Evolutionary conservation across 2,797 vertebrate genomes (phyloP), one percentile per base, ranked within the genome.

Genomic region (Macropodus opercularis): DNA sequence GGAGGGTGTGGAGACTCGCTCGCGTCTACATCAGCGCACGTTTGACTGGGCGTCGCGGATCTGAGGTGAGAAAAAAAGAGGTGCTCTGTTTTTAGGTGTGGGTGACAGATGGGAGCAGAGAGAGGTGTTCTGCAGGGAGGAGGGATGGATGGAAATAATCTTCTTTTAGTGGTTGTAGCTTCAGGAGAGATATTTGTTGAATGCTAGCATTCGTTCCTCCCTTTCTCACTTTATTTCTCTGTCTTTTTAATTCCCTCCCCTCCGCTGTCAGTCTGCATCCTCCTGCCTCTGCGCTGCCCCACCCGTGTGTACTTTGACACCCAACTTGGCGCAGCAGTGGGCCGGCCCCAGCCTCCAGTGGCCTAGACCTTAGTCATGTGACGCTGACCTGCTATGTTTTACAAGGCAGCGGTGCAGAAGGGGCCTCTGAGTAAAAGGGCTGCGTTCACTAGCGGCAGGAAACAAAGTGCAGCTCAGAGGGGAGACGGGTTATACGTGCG

Each of bases 341-440:
- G 63, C 46, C 35, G 27, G 55, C 42, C 67, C 61, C 65, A 39
- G 69, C 75, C 59, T 49, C 52, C 70, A 22, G 73, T 49, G 75
- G 85, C 79, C 77, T 81, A 79, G 82, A 86, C 81, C 87, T 77
- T 43, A 74, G 84, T 89, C 87, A 87, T 82, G 80, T 91, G 86
- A 88, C 48, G 19, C 79, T 81, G 86, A 88, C 85, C 88, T 75
- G 80, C 82, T 68, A 81, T 87, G 89, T 88, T 90, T 88, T 87
- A 90, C 88, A 87, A 87, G 86, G 77, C 78, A 75, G 79, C 75
- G 50, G 78, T 53, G 78, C 74, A 76, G 67, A 47, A 35, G 81
- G 75, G 81, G 77, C 75, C 83, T 80, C 85, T 11, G 50, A 79
- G 82, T 80, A 79, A 83, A 83, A 81, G 66, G 72, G 71, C 71